These are phyloP conservation scores for Nemapogon koenigi DNA, from an alignment of 2,888 invertebrate species.

Conservation along the genomic window DNA sequence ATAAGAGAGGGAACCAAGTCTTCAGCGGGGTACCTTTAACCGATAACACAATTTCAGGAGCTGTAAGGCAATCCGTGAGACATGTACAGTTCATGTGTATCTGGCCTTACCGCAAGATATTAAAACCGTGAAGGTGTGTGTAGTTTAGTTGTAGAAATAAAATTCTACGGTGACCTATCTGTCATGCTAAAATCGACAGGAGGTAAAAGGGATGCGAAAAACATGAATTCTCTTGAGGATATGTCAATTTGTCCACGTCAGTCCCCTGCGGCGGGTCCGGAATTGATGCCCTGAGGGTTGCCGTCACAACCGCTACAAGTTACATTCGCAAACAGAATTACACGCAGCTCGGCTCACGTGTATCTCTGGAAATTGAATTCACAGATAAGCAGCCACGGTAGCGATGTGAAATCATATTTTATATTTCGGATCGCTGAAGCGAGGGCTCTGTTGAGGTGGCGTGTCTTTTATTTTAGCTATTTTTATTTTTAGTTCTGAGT, in stretches of 20 bases:
- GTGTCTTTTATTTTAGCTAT: neutral
- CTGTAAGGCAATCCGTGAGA: too few species aligned
- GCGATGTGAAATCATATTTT: neutral
- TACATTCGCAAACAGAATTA: conserved; percentile 2
- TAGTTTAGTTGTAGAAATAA: too few species aligned
- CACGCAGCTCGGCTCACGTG: neutral
- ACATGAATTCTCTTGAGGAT: conserved; percentile 26
- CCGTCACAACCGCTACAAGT: conserved; percentile 5
- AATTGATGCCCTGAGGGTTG: conserved; percentile 7
- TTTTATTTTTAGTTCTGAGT: neutral
- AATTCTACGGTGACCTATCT: too few species aligned
- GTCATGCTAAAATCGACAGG: conserved; percentile 7
- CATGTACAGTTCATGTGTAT: too few species aligned
- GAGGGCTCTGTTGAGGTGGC: neutral
- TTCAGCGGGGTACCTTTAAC: too few species aligned
- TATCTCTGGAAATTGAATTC: conserved; percentile 8
- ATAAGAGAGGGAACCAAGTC: too few species aligned
- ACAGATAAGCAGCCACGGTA: neutral
- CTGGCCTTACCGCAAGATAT: too few species aligned
- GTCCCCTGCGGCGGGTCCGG: conserved; percentile 1
- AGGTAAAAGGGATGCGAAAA: conserved; percentile 15
- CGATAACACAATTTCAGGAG: too few species aligned
- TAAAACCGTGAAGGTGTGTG: too few species aligned
- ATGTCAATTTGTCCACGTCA: conserved; percentile 41
- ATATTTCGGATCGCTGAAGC: neutral